phyloP scores from a whole-genome alignment of 2,113 vertebrate species.

The Chamaea fasciata region DNA sequence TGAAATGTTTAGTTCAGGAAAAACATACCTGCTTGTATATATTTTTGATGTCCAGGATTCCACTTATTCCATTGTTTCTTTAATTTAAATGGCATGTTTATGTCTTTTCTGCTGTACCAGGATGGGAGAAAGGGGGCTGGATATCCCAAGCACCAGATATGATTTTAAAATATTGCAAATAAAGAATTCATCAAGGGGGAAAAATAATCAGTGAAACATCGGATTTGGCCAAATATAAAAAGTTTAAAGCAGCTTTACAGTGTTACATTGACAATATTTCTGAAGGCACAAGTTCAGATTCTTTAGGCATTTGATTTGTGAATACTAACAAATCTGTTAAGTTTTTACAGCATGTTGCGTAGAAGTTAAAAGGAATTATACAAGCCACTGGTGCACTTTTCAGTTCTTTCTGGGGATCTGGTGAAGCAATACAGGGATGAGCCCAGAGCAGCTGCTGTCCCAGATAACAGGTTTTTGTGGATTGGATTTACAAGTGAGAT shows the following conservation, averaged over 20 bases:
- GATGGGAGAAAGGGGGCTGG: constrained; percentile 69
- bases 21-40: constrained; percentile 79
- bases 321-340: constrained; percentile 53
- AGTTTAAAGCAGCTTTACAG: constrained; percentile 33
- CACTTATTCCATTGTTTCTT: constrained; percentile 66
- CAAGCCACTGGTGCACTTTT: constrained; percentile 56
- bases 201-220: constrained; percentile 25
- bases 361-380: constrained; percentile 65
- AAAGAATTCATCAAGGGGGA: not conserved
- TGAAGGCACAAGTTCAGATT: constrained; percentile 37
- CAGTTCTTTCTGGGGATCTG: constrained; percentile 51
- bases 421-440: not conserved
- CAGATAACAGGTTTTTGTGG: not conserved
- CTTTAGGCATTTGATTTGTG: constrained; percentile 47
- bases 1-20: constrained; percentile 78
- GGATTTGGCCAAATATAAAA: constrained; percentile 31
- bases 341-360: constrained; percentile 57
- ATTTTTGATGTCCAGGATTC: constrained; percentile 75
- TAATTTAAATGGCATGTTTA: constrained; percentile 77
- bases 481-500: not conserved
- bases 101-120: constrained; percentile 77
- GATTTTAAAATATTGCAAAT: constrained; percentile 47
- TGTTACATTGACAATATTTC: constrained; percentile 38
- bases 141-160: constrained; percentile 71
- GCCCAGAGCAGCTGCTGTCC: not conserved